Evolutionary conservation across 2,888 invertebrate species (phyloP), one percentile per base, ranked within the genome.

Genomic region (Maniola hyperantus): DNA sequence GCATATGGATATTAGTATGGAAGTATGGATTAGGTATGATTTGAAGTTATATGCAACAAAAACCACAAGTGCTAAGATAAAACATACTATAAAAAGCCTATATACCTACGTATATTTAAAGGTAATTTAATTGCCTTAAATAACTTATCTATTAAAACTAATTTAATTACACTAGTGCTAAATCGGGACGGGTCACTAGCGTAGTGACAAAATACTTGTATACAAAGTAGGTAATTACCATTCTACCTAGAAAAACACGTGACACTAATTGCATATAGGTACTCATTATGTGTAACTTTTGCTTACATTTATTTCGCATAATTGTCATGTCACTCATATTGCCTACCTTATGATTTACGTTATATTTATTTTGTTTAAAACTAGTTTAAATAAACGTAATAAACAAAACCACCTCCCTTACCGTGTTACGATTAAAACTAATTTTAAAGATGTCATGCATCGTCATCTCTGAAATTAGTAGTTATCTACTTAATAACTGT

Each of bases 391-490:
- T 39, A 39, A 55, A 20, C 18, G 6, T 55, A 55, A 39, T 55
- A 39, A 55, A 39, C 39, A 10, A 6, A 39, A 55, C 11, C 20
- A 42, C 57, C 57, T 57, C 42, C 42, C 6, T 42, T 57, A 57
- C 42, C 20, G 57, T 57, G 57, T 57, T 42, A 57, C 42, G 2
- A 6, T 42, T 39, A 20, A 57, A 13, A 18, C 39, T 57, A 42
- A 57, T 57, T 42, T 57, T 20, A 57, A 20, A 57, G 15, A 57
- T 42, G 57, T 20, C 55, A 55, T 13, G 15, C 6, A 36, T 57
- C 55, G 5, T 36, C 55, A 15, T 55, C 13, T 55, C 39, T 36
- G 1, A 55, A 55, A 55, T 55, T 55, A 39, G 39, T 2, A 39
- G 39, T 5, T 55, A 20, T 4, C 5, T 55, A 39, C 15, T 11